A percentile compares a stretch with the other conserved stretches of the same genome.
These are phyloP conservation scores for Syngnathoides biaculeatus DNA, from an alignment of 2,113 vertebrate genomes.

Conservation along the genomic window DNA sequence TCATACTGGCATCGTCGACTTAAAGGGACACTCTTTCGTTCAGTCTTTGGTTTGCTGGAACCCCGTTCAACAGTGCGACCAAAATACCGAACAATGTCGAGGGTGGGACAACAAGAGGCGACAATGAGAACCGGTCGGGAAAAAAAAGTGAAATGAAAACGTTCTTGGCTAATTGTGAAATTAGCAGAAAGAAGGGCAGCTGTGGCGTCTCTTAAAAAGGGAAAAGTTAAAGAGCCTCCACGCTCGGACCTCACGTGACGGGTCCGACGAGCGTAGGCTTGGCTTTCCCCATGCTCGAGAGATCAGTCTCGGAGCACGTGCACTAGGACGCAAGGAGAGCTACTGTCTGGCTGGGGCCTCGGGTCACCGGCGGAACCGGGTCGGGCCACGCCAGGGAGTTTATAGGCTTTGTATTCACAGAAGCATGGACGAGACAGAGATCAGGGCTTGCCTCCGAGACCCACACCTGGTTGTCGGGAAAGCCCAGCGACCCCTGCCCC, in stretches of 20 bases:
- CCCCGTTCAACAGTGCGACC: constrained; percentile 46
- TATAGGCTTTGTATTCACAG: constrained; percentile 79
- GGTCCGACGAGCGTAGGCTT: constrained; percentile 68
- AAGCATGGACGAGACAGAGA: constrained; percentile 73
- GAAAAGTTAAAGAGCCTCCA: constrained; percentile 52
- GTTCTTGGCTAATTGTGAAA: constrained; percentile 64
- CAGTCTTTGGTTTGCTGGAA: constrained; percentile 77
- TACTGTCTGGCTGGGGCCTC: constrained; percentile 69
- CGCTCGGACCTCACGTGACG: constrained; percentile 50
- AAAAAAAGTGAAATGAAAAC: constrained; percentile 46
- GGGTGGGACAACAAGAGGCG: constrained; percentile 51
- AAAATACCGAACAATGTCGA: constrained; percentile 56
- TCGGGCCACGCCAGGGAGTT: constrained; percentile 63
- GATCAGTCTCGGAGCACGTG: constrained; percentile 81
- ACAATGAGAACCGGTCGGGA: constrained; percentile 23
- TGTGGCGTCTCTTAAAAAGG: constrained; percentile 45
- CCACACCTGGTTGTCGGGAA: constrained; percentile 74
- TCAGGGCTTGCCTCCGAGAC: constrained; percentile 60
- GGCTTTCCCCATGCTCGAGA: constrained; percentile 75
- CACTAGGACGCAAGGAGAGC: constrained; percentile 78
- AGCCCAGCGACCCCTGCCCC: constrained; percentile 52
- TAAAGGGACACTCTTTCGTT: constrained; percentile 73
- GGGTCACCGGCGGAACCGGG: constrained; percentile 47
- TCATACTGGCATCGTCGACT: constrained; percentile 56
- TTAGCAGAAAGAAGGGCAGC: constrained; percentile 61